phyloP scores from a whole-genome alignment of 2,113 vertebrate genomes.

The Oxyura jamaicensis region DNA sequence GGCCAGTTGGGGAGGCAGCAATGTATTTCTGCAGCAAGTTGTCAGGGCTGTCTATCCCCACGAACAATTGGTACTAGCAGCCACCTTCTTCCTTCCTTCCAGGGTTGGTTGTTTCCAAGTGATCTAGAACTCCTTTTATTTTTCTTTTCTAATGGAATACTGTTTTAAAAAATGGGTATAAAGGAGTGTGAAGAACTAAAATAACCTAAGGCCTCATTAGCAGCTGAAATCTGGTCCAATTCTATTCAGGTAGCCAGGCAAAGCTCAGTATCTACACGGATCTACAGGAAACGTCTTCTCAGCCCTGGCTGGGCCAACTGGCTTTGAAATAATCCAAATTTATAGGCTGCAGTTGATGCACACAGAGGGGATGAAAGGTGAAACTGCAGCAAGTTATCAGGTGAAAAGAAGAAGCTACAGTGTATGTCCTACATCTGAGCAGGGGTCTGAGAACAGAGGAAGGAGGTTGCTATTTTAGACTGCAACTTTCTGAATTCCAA shows the following conservation, averaged over 20 bases:
- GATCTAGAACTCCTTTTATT: not conserved
- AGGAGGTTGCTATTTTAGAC: not conserved
- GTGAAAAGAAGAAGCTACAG: not conserved
- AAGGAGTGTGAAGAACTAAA: not conserved
- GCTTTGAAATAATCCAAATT: not conserved
- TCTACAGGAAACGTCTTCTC: not conserved
- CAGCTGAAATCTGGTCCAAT: not conserved
- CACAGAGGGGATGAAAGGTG: not conserved
- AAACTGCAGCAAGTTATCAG: too few species aligned
- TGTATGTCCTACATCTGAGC: not conserved
- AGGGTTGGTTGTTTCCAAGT: not conserved
- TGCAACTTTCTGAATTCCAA: not conserved
- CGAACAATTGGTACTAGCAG: not conserved
- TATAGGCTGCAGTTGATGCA: not conserved
- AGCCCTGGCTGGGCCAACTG: not conserved
- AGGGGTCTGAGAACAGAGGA: not conserved
- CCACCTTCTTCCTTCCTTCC: not conserved
- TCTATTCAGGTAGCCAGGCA: not conserved
- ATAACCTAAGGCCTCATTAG: not conserved
- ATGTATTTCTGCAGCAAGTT: not conserved
- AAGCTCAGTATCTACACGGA: not conserved
- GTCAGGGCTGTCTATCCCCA: not conserved
- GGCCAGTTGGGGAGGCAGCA: not conserved
- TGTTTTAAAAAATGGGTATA: not conserved
- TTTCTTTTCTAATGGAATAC: not conserved